These are phyloP conservation scores for Tribolium castaneum DNA, from an alignment of 1,140 invertebrate genomes.

Conservation along the genomic window DNA sequence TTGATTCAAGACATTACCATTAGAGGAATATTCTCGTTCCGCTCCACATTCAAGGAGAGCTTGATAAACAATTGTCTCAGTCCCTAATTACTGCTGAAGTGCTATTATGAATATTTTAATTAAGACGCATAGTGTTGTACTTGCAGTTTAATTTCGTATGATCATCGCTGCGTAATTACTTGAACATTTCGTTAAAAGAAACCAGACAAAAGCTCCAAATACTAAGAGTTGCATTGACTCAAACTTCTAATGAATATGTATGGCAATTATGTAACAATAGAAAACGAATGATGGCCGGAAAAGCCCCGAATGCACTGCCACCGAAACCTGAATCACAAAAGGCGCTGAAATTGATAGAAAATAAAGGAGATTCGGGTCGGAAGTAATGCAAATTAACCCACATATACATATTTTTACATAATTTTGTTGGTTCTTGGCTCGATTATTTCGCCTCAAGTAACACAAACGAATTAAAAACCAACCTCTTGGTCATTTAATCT, in stretches of 20 bases:
- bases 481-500: background rate
- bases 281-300: conserved; percentile 21
- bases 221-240: background rate
- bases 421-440: no score
- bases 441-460: no score
- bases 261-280: conserved; percentile 24
- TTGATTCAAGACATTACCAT: background rate
- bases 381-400: no score
- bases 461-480: background rate
- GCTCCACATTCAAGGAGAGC: background rate
- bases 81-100: conserved; percentile 10
- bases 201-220: background rate
- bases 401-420: no score
- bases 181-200: background rate
- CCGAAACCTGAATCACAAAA: background rate
- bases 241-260: conserved; percentile 14
- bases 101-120: conserved; percentile 27
- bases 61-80: conserved; percentile 18
- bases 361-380: background rate
- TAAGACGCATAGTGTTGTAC: conserved; percentile 10
- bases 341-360: background rate
- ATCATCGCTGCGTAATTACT: background rate
- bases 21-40: background rate
- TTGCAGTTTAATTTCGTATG: conserved; percentile 14
- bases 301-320: background rate